Evolutionary conservation across 2,113 vertebrate genomes (phyloP).

Genomic region (Ctenomys sociabilis): DNA sequence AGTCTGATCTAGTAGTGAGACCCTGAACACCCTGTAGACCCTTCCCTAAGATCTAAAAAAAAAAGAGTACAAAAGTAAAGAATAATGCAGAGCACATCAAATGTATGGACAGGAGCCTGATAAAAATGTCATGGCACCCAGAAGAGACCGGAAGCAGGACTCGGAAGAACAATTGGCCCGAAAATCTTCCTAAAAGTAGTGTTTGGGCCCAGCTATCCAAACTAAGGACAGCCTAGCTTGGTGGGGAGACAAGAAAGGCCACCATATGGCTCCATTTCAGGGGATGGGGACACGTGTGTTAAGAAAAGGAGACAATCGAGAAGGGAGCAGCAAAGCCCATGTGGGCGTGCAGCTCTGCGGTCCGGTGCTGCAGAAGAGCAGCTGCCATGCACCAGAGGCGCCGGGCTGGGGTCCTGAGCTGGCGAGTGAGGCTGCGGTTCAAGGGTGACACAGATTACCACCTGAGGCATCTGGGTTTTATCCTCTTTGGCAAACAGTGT

Average conservation of each 20-base stretch:
- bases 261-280: neutral
- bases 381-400: neutral
- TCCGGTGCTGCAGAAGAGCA: neutral
- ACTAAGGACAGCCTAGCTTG: neutral
- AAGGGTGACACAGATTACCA: neutral
- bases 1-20: no score
- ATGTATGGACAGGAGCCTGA: fast-evolving
- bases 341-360: neutral
- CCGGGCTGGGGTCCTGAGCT: no score
- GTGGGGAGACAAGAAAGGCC: neutral
- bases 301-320: neutral
- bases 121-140: fast-evolving
- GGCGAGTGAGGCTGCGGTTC: neutral
- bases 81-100: neutral
- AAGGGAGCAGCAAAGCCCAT: neutral
- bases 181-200: neutral
- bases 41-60: no score
- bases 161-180: neutral
- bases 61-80: neutral
- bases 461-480: neutral
- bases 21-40: no score
- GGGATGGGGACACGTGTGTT: neutral
- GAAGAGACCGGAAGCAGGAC: neutral
- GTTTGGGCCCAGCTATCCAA: neutral
- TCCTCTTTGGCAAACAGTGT: neutral